phyloP scores from a whole-genome alignment of 1,140 invertebrate species.

The Achatina immaculata region DNA sequence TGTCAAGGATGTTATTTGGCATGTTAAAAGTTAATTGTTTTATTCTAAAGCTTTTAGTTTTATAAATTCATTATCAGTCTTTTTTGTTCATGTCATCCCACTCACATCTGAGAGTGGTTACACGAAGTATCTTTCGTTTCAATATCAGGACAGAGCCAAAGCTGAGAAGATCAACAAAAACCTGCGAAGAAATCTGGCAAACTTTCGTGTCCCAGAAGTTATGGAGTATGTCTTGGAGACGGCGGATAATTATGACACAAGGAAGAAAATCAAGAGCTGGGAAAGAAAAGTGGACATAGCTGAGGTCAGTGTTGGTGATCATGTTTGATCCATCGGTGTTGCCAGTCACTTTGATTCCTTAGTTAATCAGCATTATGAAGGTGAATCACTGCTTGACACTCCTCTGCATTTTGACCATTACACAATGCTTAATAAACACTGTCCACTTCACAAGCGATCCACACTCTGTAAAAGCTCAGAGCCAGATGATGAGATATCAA shows the following conservation, averaged over 20 bases:
- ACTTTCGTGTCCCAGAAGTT: constrained; percentile 69
- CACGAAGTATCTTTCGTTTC: no score
- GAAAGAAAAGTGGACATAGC: constrained; percentile 72
- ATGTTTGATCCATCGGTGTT: background rate
- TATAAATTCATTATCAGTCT: no score
- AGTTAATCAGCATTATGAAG: background rate
- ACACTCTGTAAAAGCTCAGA: no score
- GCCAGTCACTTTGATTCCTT: background rate
- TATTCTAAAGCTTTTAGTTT: no score
- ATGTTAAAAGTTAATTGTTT: no score
- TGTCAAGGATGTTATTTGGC: no score
- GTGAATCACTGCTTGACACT: background rate
- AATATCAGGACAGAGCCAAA: constrained; percentile 66
- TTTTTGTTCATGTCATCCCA: no score
- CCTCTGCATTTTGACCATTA: no score
- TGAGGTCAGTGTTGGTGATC: constrained; percentile 61
- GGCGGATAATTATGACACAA: constrained; percentile 68
- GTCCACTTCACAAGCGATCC: background rate
- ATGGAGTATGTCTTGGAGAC: constrained; percentile 71
- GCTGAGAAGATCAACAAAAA: constrained; percentile 69
- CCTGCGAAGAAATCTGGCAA: constrained; percentile 66
- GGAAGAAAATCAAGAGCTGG: constrained; percentile 71
- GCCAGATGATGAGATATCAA: no score
- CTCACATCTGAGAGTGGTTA: no score
- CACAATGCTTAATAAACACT: background rate